Base-by-base conservation (phyloP, 2,113 vertebrate genomes). In the Daboia siamensis region DNA sequence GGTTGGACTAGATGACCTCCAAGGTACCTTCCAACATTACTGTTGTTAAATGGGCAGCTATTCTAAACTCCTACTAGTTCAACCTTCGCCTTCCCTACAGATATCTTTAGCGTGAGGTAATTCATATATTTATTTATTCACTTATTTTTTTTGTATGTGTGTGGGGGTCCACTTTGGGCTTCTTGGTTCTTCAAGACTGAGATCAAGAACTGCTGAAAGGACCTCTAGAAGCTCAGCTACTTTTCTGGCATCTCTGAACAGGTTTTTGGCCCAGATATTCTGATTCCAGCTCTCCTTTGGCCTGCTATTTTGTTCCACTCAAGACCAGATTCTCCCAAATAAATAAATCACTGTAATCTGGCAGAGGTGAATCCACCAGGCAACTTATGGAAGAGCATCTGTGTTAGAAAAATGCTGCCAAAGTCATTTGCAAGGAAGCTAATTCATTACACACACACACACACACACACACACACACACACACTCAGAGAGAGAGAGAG, bases 391-490 rank as follows among this genome's bases (percentile, higher is more conserved):
- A 94, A 85, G 85, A 94, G 94, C 33, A 33, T 94, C 97, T 93
- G 95, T 88, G 94, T 95, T 86, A 94, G 94, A 92, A 48, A 95
- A 95, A 91, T 91, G 64, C 74, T n/a, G 9, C 89, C 86, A 86
- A 91, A 64, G 94, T 94, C 52, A 94, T 94, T 96, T 93, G 93
- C 21, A 95, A 88, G 95, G 96, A 95, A 90, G 92, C 96, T 96
- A 94, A 96, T 93, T 95, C 95, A 96, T 96, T 93, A 95, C 33
- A 33, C 46, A 48, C 46, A 48, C 46, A 48, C 46, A 48, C 46
- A 48, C 46, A 48, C 46, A 48, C 46, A 48, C 46, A 6, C 46
- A 6, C 46, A 48, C 5, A 48, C 46, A 48, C 46, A 48, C 46
- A 46, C 46, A 46, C 46, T n/a, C n/a, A n/a, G 39, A 39, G 39